phyloP scores from a whole-genome alignment of 2,797 vertebrate genomes.

The Coregonus suidteri region DNA sequence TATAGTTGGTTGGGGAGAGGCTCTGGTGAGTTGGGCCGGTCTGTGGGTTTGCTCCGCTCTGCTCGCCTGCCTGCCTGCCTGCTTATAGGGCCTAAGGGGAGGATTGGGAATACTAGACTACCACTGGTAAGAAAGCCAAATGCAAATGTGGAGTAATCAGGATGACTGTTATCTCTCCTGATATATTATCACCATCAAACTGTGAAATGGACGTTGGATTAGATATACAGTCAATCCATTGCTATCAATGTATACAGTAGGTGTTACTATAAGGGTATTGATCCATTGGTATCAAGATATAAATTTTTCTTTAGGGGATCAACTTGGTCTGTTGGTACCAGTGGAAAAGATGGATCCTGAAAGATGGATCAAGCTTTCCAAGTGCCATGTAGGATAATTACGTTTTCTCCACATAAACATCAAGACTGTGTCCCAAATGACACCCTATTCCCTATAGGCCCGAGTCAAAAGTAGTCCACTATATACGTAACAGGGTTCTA shows the following conservation, averaged over 20 bases:
- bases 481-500: too few species aligned
- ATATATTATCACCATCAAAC: slow-evolving; percentile 34
- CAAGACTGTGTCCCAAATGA: background rate
- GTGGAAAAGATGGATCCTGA: background rate
- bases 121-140: background rate
- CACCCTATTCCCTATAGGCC: too few species aligned
- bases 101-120: background rate
- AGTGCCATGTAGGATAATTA: background rate
- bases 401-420: background rate
- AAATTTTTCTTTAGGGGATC: background rate
- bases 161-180: slow-evolving; percentile 51
- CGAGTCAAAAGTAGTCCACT: too few species aligned
- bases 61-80: background rate
- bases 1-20: background rate
- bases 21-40: background rate
- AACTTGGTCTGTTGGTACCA: background rate
- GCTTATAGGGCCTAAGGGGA: background rate
- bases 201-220: slow-evolving; percentile 20
- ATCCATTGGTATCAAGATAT: background rate
- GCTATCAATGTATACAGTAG: background rate
- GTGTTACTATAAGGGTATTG: too few species aligned
- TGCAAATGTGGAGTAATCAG: slow-evolving; percentile 68
- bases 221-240: background rate
- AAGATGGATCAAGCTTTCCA: background rate
- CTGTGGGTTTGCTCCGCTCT: background rate